Percentiles rank a stretch among this genome's conserved stretches.
Conservation (phyloP, 1,140 invertebrate genomes). For the Nylanderia fulva region DNA sequence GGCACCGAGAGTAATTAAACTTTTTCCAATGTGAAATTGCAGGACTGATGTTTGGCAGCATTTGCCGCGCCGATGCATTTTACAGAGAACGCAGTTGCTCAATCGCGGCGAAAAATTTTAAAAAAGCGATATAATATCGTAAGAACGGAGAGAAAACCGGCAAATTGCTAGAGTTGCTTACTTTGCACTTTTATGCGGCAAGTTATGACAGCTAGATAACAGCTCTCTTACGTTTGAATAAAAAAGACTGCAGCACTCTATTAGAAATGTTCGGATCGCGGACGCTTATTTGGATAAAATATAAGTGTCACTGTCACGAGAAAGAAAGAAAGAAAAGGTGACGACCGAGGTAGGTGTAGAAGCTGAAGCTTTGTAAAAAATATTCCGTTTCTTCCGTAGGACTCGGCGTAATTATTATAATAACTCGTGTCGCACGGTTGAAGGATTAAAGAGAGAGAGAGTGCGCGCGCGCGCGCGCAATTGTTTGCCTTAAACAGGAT, state of each 20-base stretch:
- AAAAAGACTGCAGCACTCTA: neutral
- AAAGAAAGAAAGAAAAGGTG: neutral
- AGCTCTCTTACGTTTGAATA: neutral
- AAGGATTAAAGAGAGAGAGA: conserved; percentile 18
- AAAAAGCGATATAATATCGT: conserved; percentile 41
- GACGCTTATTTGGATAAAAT: neutral
- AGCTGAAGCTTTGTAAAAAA: conserved; percentile 9
- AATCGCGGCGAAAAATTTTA: conserved; percentile 60
- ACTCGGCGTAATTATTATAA: conserved; percentile 46
- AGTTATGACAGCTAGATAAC: neutral
- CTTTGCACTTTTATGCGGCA: neutral
- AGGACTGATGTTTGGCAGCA: neutral
- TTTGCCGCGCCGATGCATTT: neutral
- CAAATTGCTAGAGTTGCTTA: neutral
- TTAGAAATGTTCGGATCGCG: neutral
- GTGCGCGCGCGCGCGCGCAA: conserved; percentile 16
- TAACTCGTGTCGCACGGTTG: conserved; percentile 32
- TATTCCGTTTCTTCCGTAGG: conserved; percentile 5
- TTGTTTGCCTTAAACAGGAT: conserved; percentile 63
- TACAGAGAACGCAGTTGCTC: conserved; percentile 23
- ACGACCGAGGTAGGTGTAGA: neutral
- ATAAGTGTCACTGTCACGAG: neutral
- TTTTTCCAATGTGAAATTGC: conserved; percentile 74
- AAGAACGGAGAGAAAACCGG: neutral
- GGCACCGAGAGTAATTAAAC: conserved; percentile 71